These are phyloP conservation scores for Paramisgurnus dabryanus DNA, from an alignment of 2,113 vertebrate genomes.

Conservation along the genomic window DNA sequence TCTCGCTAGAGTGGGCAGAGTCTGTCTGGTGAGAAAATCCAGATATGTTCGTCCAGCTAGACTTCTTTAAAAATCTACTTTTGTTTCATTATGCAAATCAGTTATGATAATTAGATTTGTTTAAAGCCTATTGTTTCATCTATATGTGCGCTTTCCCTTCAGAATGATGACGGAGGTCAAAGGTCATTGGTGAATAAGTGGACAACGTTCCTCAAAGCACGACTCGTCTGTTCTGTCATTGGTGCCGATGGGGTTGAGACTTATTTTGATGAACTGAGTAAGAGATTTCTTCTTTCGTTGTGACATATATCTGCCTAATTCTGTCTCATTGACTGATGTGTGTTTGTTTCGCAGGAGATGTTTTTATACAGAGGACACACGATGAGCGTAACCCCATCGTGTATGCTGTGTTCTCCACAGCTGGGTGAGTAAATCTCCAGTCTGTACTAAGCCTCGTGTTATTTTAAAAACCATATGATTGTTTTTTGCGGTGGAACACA, in stretches of 20 bases:
- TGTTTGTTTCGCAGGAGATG: constrained; percentile 71
- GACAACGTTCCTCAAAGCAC: constrained; percentile 85
- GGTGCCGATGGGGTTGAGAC: constrained; percentile 83
- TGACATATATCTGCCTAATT: background rate
- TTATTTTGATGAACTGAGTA: constrained; percentile 83
- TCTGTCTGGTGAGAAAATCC: constrained; percentile 78
- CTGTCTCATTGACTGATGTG: constrained; percentile 32
- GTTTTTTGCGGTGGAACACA: background rate
- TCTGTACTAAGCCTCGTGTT: background rate
- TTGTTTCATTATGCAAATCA: constrained; percentile 4
- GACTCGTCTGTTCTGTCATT: constrained; percentile 82
- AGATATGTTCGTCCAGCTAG: background rate
- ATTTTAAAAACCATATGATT: background rate
- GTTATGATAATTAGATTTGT: background rate
- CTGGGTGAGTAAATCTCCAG: constrained; percentile 70
- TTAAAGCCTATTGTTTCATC: background rate
- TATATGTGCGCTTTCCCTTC: constrained; percentile 2
- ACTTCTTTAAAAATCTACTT: background rate
- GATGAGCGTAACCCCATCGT: constrained; percentile 81
- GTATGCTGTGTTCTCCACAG: constrained; percentile 81
- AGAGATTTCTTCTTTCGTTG: constrained; percentile 47
- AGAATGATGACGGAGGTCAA: constrained; percentile 85
- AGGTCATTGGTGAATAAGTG: constrained; percentile 84
- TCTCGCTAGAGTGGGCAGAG: constrained; percentile 78
- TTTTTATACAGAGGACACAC: constrained; percentile 81